Evolutionary conservation across 2,797 vertebrate species (phyloP).

Genomic region (Octomys mimax): DNA sequence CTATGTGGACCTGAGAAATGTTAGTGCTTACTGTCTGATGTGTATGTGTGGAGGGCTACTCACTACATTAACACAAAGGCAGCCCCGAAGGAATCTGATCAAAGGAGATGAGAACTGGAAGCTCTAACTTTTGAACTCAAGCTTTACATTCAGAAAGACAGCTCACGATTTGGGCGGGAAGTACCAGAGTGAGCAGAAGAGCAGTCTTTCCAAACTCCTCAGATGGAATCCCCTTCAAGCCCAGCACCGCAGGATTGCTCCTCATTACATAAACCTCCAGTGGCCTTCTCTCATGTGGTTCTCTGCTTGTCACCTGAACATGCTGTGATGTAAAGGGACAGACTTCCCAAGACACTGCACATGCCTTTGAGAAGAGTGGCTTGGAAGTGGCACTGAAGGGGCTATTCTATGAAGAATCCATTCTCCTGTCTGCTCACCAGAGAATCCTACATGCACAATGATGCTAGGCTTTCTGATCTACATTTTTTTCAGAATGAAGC

Average conservation of each 20-base stretch:
- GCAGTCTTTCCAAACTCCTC: conserved; percentile 93
- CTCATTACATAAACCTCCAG: conserved; percentile 81
- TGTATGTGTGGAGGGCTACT: conserved; percentile 94
- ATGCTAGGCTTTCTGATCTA: conserved; percentile 95
- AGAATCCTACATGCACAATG: conserved; percentile 92
- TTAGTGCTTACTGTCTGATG: conserved; percentile 98
- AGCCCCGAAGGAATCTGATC: conserved; percentile 84
- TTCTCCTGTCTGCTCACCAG: conserved; percentile 94
- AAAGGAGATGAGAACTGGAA: conserved; percentile 91
- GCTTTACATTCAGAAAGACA: conserved; percentile 94
- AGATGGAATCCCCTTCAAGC: conserved; percentile 88
- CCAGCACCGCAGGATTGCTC: conserved; percentile 84
- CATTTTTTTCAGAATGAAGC: conserved; percentile 95
- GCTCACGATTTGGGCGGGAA: conserved; percentile 96
- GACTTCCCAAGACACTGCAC: conserved; percentile 87
- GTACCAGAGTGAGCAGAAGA: conserved; percentile 95
- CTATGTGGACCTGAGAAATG: conserved; percentile 95
- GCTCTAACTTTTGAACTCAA: conserved; percentile 91
- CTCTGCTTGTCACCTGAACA: conserved; percentile 87
- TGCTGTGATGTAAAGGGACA: conserved; percentile 88
- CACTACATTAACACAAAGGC: conserved; percentile 81
- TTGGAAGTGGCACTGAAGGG: conserved; percentile 86
- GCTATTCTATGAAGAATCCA: conserved; percentile 96
- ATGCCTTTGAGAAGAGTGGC: conserved; percentile 84
- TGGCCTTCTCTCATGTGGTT: conserved; percentile 67